Evolutionary conservation across 64 coral and sea anemone genomes (phyloP), one percentile per base, ranked within the genome.

Genomic region (Porites australiensis): DNA sequence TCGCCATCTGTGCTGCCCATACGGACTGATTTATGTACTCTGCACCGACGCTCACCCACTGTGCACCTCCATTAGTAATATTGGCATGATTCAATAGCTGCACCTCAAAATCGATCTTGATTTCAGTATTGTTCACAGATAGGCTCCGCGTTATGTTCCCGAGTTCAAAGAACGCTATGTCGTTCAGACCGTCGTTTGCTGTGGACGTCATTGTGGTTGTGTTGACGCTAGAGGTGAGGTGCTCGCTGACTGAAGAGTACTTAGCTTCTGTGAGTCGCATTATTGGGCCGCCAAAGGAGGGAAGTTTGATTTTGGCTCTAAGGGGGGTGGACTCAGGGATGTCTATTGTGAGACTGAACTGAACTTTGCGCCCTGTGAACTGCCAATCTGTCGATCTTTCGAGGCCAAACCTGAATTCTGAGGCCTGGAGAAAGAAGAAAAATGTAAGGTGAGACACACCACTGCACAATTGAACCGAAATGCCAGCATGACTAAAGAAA

Each of bases 11-110:
- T 4, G 92, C 75, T 0, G 92, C 95, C 62, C 89, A 97, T 8
- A 97, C 75, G 4, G 92, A 88, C 15, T 82, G 64, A 20, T 97
- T 94, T 18, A 74, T 23, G 59, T 97, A 97, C 46, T 97, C 88
- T 2, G 72, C 64, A 13, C 92, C 95, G 21, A 94, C 72, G 16
- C 95, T 94, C 3, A 86, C 82, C 95, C 95, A 97, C 46, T 89
- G 81, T 46, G 67, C 23, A 4, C 79, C 86, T 21, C 95, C 95
- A 58, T 93, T 79, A 1, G 71, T 64, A 43, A 90, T 72, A 2
- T 72, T 18, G 43, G 77, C 70, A 48, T 94, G 82, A 69, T 88
- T 46, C 60, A 97, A 57, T 19, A 97, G 70, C 68, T 93, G 95
- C 20, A 94, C 81, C 88, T 94, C 74, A n/a, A 93, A 79, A 19